Evolutionary conservation across 2,888 invertebrate genomes (phyloP).

Genomic region (Calameuta pallipes): DNA sequence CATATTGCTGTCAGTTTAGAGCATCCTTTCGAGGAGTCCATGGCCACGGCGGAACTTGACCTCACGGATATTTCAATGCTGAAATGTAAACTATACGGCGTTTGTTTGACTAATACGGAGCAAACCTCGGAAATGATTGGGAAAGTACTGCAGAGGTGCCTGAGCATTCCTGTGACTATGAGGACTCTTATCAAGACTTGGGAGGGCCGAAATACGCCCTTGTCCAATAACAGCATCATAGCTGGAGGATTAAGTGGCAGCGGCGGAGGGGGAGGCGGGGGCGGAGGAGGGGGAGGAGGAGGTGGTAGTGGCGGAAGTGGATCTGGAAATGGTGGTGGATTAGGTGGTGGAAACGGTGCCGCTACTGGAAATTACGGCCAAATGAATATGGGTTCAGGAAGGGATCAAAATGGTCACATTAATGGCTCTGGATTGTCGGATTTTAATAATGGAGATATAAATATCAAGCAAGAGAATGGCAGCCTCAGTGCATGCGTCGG

Average conservation of each 20-base stretch:
- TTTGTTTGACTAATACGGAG: slow-evolving; percentile 63
- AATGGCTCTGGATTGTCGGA: slow-evolving; percentile 58
- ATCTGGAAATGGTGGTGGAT: slow-evolving; percentile 47
- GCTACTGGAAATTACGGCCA: slow-evolving; percentile 46
- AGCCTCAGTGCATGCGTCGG: slow-evolving; percentile 44
- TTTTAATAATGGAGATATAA: slow-evolving; percentile 60
- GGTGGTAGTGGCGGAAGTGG: slow-evolving; percentile 72
- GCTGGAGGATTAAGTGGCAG: slow-evolving; percentile 71
- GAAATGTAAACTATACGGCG: slow-evolving; percentile 79
- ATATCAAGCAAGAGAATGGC: slow-evolving; percentile 63
- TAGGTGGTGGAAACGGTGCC: slow-evolving; percentile 61
- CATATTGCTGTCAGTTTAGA: slow-evolving; percentile 92
- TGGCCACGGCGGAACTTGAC: slow-evolving; percentile 93
- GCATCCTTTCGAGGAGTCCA: slow-evolving; percentile 91
- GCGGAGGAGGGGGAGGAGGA: slow-evolving; percentile 58
- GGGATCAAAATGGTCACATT: slow-evolving; percentile 54
- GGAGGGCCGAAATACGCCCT: slow-evolving; percentile 77
- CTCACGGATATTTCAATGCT: slow-evolving; percentile 83
- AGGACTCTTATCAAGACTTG: slow-evolving; percentile 87
- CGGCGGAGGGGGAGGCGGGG: slow-evolving; percentile 72
- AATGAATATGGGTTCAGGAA: slow-evolving; percentile 40
- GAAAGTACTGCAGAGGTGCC: slow-evolving; percentile 84
- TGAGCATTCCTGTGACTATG: slow-evolving; percentile 93
- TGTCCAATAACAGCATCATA: slow-evolving; percentile 66
- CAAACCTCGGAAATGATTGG: slow-evolving; percentile 70